Conservation (phyloP, 2,113 vertebrate genomes). For the Empidonax alnorum region DNA sequence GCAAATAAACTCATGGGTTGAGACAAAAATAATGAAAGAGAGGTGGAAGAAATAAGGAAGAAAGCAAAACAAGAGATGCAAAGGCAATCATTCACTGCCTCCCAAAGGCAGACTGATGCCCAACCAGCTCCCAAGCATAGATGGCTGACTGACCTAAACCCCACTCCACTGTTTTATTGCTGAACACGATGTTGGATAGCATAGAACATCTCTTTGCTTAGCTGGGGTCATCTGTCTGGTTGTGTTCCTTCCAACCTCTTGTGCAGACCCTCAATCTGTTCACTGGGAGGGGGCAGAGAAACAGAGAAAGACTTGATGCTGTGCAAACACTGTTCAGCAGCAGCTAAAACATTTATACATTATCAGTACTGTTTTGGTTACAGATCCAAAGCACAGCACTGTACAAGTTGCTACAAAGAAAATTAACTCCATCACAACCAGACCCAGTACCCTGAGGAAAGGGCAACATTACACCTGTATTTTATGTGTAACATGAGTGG, state of each 20-base stretch:
- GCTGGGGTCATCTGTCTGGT: background rate
- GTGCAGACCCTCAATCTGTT: rapidly evolving
- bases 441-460: background rate
- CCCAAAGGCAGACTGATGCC: background rate
- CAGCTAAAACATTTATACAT: background rate
- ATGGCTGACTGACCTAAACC: background rate
- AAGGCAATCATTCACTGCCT: background rate
- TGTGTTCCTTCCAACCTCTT: background rate
- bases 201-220: background rate
- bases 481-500: background rate
- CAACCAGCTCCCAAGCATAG: background rate
- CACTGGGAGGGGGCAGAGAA: rapidly evolving
- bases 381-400: background rate
- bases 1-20: background rate
- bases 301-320: background rate
- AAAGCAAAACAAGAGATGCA: background rate
- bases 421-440: background rate
- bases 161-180: background rate
- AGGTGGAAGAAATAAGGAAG: background rate
- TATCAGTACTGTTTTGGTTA: background rate
- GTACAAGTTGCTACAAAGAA: background rate
- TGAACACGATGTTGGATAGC: background rate
- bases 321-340: background rate
- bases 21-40: background rate
- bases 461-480: background rate